Evolutionary conservation across 2,888 invertebrate genomes (phyloP).

Genomic region (Electrophaes corylata): DNA sequence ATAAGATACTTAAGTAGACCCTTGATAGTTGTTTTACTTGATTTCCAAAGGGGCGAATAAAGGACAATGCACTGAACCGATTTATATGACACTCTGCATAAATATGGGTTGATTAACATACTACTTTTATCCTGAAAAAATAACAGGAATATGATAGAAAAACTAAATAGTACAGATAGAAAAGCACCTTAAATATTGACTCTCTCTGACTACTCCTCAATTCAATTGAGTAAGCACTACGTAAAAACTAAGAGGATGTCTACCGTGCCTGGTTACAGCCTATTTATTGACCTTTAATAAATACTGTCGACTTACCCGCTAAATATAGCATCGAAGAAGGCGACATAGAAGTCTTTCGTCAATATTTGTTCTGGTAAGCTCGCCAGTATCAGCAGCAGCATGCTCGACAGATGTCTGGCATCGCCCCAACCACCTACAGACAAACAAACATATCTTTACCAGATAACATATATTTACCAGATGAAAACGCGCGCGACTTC

Average conservation of each 20-base stretch:
- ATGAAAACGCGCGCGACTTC: background rate
- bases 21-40: too few species aligned
- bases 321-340: constrained; percentile 88
- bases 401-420: constrained; percentile 88
- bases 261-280: background rate
- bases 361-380: constrained; percentile 84
- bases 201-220: too few species aligned
- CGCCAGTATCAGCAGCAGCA: constrained; percentile 90
- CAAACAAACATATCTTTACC: background rate
- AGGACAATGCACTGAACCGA: too few species aligned
- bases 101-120: too few species aligned
- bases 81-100: too few species aligned
- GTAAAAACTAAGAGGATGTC: too few species aligned
- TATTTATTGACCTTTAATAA: background rate
- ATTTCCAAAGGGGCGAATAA: too few species aligned
- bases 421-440: constrained; percentile 89
- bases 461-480: background rate
- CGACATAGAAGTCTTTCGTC: constrained; percentile 83
- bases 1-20: background rate
- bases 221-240: too few species aligned
- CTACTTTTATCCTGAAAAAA: too few species aligned
- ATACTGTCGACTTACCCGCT: constrained; percentile 80
- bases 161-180: too few species aligned
- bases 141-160: too few species aligned
- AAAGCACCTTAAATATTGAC: too few species aligned